Evolutionary conservation across 2,888 invertebrate species (phyloP), one percentile per base, ranked within the genome.

Genomic region (Eristalis pertinax): DNA sequence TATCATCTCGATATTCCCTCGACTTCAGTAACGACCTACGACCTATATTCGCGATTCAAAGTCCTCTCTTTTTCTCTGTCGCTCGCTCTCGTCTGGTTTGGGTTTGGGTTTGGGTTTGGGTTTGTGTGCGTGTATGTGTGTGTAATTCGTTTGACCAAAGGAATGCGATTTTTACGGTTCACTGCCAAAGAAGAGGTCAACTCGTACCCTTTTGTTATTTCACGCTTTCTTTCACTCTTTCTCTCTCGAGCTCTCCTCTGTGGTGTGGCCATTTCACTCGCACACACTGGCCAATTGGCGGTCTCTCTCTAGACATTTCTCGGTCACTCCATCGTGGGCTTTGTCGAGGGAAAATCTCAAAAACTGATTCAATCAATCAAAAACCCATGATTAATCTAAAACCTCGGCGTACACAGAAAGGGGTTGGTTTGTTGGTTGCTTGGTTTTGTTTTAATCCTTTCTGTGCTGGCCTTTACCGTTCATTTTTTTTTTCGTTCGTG

Each of bases 301-400:
- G 50, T 50, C 50, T 19, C 50, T 50, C 19, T 50, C 50, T 50
- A 8, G 50, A 50, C 35, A 65, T 65, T 63, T 32, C 63, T 32
- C 50, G 50, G 50, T 50, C 50, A 50, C 50, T 50, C 35, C 26
- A 22, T 15, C 4, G 58, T 50, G 50, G 24, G 70, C 70, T 72
- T 74, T 77, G 38, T 75, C 35, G 62, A 64, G 56, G 65, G 76
- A 60, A 75, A 86, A 86, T 86, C 81, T 86, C 82, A 70, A 86
- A 86, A 86, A 86, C 82, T 82, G 86, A 86, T 86, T 86, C 86
- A 86, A 86, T 86, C 86, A 86, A 86, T 86, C 86, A 86, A 86
- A 86, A 86, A 82, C 86, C 86, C 86, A 82, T 86, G 86, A 86
- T 86, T 86, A 86, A 86, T 86, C 86, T 86, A 86, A 86, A 86